A percentile compares a stretch with the other conserved stretches of the same genome.
Evolutionary conservation across 35 echinoderm and acorn worm species (phyloP).

Genomic region (Apostichopus californicus): DNA sequence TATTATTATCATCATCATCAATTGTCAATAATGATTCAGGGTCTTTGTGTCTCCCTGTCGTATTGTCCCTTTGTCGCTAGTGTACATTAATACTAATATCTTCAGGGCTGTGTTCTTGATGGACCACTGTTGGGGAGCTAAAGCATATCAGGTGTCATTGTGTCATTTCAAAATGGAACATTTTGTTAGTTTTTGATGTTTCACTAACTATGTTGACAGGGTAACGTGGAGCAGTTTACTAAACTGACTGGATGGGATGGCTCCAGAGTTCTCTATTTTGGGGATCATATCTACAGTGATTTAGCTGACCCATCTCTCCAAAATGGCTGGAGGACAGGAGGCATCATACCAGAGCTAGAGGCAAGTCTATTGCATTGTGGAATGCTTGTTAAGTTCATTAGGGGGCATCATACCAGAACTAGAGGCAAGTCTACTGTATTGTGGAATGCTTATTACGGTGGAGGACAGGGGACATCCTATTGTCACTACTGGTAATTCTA

Average conservation of each 20-base stretch:
- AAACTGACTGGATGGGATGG: slow-evolving; percentile 79
- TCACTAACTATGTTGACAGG: slow-evolving; percentile 53
- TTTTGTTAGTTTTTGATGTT: neutral
- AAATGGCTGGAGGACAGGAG: slow-evolving; percentile 97
- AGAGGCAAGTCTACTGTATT: slow-evolving; percentile 60
- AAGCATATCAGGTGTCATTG: too few species aligned
- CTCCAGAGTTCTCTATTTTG: slow-evolving; percentile 86
- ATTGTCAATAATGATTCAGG: too few species aligned
- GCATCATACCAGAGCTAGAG: slow-evolving; percentile 93
- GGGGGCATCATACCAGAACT: slow-evolving; percentile 94
- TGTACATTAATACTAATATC: too few species aligned
- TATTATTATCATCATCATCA: too few species aligned
- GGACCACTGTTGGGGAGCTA: too few species aligned
- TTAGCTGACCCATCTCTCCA: slow-evolving; percentile 87
- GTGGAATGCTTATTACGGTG: slow-evolving; percentile 18
- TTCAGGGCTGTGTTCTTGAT: too few species aligned
- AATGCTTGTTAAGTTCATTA: slow-evolving; percentile 48
- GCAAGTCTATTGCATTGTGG: slow-evolving; percentile 19
- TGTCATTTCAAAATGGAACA: too few species aligned
- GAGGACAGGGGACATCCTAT: slow-evolving; percentile 84
- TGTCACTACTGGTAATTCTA: slow-evolving; percentile 78
- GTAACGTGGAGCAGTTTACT: slow-evolving; percentile 91
- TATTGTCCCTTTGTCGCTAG: too few species aligned
- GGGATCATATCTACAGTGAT: slow-evolving; percentile 98
- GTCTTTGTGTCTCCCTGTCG: too few species aligned